phyloP scores from a whole-genome alignment of 2,113 vertebrate species.

The Noctilio leporinus region DNA sequence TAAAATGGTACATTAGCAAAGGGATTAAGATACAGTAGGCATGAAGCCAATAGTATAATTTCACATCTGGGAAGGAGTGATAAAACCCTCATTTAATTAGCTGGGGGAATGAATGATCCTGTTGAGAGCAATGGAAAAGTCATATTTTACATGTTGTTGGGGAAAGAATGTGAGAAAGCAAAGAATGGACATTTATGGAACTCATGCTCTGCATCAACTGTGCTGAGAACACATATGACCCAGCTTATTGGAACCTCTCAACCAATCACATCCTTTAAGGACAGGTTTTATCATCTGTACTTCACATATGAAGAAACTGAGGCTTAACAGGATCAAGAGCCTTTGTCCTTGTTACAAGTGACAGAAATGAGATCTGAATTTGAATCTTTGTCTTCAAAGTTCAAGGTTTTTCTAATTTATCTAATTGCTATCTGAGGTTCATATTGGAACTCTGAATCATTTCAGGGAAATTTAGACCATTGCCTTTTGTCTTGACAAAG shows the following conservation, averaged over 20 bases:
- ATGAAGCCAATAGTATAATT: not conserved
- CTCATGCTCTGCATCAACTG: not conserved
- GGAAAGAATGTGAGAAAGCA: not conserved
- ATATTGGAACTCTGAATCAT: not conserved
- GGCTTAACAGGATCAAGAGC: not conserved
- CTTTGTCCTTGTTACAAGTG: not conserved
- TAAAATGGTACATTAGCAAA: slow-evolving; percentile 31
- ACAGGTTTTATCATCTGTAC: not conserved
- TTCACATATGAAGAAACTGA: not conserved
- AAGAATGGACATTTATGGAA: not conserved
- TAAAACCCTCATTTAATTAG: slow-evolving; percentile 8
- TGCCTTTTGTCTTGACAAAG: not conserved
- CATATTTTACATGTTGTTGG: not conserved
- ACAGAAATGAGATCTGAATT: not conserved
- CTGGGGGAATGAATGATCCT: not conserved
- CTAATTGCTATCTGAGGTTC: not conserved
- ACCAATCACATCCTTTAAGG: not conserved
- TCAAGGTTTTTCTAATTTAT: not conserved
- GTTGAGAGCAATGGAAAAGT: not conserved
- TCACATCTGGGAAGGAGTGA: slow-evolving; percentile 11
- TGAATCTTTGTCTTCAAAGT: not conserved
- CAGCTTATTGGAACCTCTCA: not conserved
- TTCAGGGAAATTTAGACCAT: not conserved
- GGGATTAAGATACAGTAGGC: not conserved
- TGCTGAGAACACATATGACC: not conserved